A percentile compares a stretch with the other conserved stretches of the same genome.
phyloP scores from a whole-genome alignment of 2,113 vertebrate species.

The Caranx ignobilis region DNA sequence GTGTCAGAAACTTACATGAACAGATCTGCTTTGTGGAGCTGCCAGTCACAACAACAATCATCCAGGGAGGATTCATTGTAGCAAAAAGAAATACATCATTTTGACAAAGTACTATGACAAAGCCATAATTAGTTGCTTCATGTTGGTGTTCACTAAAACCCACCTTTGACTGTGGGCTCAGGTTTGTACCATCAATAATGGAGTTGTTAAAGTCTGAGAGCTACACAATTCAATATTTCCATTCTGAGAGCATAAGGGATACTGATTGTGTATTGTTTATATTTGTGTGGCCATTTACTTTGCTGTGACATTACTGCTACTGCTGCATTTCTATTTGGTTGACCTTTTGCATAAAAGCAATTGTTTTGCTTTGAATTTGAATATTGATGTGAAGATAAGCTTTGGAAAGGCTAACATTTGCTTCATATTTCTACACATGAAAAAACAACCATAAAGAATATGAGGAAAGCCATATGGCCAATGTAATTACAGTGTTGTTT shows the following conservation, averaged over 20 bases:
- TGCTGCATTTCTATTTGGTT: no score
- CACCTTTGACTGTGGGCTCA: not conserved
- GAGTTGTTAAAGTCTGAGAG: not conserved
- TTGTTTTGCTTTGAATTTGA: no score
- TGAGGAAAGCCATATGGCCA: not conserved
- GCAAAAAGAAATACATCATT: not conserved
- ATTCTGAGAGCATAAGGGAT: not conserved
- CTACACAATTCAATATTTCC: not conserved
- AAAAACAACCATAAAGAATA: not conserved
- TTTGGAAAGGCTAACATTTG: no score
- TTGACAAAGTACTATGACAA: not conserved
- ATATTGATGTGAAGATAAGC: not conserved
- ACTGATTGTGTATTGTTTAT: no score
- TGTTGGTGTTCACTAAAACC: not conserved
- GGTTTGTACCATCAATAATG: not conserved
- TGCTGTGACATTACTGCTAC: no score
- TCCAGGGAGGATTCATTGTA: not conserved
- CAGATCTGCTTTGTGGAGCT: not conserved
- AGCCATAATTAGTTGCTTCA: not conserved
- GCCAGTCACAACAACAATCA: not conserved
- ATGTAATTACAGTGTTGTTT: not conserved
- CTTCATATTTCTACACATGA: not conserved
- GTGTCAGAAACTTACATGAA: not conserved
- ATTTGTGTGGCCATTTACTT: no score
- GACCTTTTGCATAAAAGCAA: no score